Evolutionary conservation across 2,113 vertebrate genomes (phyloP), one percentile per base, ranked within the genome.

Genomic region (Symphodus melops): DNA sequence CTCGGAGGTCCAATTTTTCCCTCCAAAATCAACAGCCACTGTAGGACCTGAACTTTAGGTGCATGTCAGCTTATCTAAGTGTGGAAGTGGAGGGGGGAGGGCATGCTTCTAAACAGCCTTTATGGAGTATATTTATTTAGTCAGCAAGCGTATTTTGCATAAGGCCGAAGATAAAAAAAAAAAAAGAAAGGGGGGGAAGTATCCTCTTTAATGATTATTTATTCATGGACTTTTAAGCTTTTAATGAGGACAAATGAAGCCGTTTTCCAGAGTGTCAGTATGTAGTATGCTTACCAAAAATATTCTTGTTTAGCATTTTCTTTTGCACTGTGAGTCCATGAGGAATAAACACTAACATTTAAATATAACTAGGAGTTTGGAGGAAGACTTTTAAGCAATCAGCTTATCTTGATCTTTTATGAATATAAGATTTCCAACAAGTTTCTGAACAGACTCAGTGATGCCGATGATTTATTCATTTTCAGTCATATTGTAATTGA

Each of bases 231-330:
- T 94, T 94, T 95, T 94, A 94, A 94, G 93, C 92, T 94, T 94
- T 94, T 95, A 95, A 95, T 95, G 93, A 95, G 94, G 93, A 95
- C 93, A 95, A 95, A 95, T 94, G 83, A 94, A 94, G 88, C 90
- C 89, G 78, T 93, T 93, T 94, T 94, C 83, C 88, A 81, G 83
- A 89, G 91, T 93, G 92, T 95, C 94, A 94, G 91, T 92, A 86
- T 92, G 92, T 89, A 92, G 91, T 91, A 91, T 84, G 87, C 90
- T 92, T 91, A 93, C 90, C 86, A 91, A 92, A 94, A 92, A 91
- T 90, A 82, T 91, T 92, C 92, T 93, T 94, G 91, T 94, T 93
- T 92, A 90, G 91, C 89, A 88, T 90, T 91, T 92, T 88, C 72
- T 64, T 85, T 75, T 81, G 72, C 86, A 82, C 81, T 70, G 72